Percentiles rank a stretch among this genome's conserved stretches.
phyloP scores from a whole-genome alignment of 2,797 vertebrate genomes.

The Spinus olivaceus region DNA sequence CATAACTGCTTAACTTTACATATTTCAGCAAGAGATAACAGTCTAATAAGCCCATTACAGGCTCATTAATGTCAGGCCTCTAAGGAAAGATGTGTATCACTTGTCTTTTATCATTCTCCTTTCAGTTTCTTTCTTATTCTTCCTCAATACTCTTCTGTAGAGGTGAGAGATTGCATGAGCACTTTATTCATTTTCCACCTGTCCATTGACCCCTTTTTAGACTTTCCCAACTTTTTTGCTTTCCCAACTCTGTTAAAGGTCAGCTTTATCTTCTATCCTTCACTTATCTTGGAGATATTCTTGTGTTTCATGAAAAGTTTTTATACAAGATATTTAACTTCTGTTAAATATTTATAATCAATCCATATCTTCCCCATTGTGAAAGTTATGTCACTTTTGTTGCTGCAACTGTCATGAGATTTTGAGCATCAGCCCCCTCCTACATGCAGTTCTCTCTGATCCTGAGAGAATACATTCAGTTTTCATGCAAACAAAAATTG shows the following conservation, averaged over 20 bases:
- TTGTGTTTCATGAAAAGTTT: background rate
- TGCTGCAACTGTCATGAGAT: background rate
- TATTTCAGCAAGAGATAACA: conserved; percentile 17
- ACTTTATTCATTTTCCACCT: background rate
- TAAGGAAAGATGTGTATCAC: background rate
- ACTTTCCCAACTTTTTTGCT: background rate
- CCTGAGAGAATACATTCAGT: background rate
- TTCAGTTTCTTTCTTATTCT: background rate
- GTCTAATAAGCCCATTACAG: background rate
- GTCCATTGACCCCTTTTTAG: background rate
- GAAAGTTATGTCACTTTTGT: background rate
- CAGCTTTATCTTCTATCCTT: background rate
- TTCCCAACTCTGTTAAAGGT: background rate
- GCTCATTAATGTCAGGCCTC: background rate
- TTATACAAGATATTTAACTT: background rate
- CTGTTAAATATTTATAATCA: background rate
- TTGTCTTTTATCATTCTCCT: background rate
- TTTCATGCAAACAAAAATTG: background rate
- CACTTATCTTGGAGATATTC: background rate
- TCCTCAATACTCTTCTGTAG: background rate
- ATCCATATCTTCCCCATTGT: background rate
- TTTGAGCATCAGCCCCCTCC: background rate
- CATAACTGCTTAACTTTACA: background rate
- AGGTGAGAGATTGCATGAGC: background rate
- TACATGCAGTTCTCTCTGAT: background rate